Evolutionary conservation across 2,797 vertebrate species (phyloP), one percentile per base, ranked within the genome.

Genomic region (Alectoris magna): DNA sequence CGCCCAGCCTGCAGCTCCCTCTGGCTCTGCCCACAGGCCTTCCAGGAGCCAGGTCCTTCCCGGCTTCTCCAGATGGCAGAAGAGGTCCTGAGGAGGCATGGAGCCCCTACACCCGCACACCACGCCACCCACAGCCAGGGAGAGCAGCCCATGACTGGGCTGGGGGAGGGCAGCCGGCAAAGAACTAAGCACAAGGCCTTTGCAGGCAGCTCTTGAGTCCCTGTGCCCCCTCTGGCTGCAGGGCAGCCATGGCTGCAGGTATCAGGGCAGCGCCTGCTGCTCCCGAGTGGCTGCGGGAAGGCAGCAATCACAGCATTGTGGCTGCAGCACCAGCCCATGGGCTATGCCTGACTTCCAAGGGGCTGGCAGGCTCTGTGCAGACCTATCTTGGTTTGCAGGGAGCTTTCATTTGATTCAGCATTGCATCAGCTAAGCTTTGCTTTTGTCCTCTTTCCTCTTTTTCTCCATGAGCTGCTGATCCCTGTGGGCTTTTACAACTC

Each of bases 101-200:
- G 9, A 24, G 44, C 55, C 15, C n/a, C 55, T 27, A 8, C 2
- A 23, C 6, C 17, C 5, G 0, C 53, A 44, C n/a, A 16, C 23
- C 56, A 44, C 56, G 44, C 53, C 64, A 43, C 19, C 23, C 67
- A 79, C 43, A 79, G 43, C 27, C 3, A 5, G 48, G 27, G 22
- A 9, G 17, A 74, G 71, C 23, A 39, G 67, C 63, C n/a, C 26
- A 29, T 0, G 0, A 67, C 58, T 2, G 1, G 31, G n/a, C 24
- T 63, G 31, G 11, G 18, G 55, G 31, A n/a, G 31, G 55, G 31
- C 31, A 58, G 55, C 31, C n/a, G 34, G 55, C 55, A 22, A 31
- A 56, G 55, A 29, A n/a, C 31, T 29, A 56, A 29, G 55, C 19
- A 56, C 3, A 18, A n/a, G 31, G 29, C 53, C 53, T 55, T 55